Evolutionary conservation across 2,888 invertebrate genomes (phyloP), one percentile per base, ranked within the genome.

Genomic region (Drosophila melanosoma): DNA sequence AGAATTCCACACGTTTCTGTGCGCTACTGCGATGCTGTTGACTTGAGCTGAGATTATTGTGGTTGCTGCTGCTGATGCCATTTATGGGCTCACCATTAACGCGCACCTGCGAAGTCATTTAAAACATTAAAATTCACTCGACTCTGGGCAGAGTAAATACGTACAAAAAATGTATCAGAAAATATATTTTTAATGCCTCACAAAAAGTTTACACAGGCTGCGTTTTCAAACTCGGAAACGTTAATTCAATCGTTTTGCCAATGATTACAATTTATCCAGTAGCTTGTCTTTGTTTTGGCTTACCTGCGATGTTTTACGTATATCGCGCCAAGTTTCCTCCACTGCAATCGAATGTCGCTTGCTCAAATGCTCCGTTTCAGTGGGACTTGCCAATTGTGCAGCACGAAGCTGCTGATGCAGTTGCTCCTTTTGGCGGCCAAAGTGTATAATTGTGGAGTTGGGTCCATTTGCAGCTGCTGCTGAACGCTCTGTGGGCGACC

Each of bases 1-100:
- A 97, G 92, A 97, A 97, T 87, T 96, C 97, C 0, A 97, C 97
- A 10, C 93, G 91, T 92, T 95, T 96, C 91, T 97, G 85, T 11
- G 85, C 89, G 35, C 78, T 86, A 58, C 76, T 69, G 45, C 88
- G 71, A 15, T 80, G 80, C 23, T 82, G 63, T 38, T 86, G 87
- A 26, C 65, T 78, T 36, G 70, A 66, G 75, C 75, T 67, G 51
- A 11, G 49, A 49, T 53, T 77, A 62, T 49, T 60, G 38, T 29
- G 53, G 29, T 12, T 32, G 64, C 8, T 61, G 23, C 17, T 35
- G n/a, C 57, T 45, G 15, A 15, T 45, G n/a, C 38, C 70, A 45
- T 61, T 75, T 10, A 68, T 73, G 3, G 71, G 10, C 10, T 90
- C 87, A 1, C 92, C 91, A 76, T 93, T 93, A 12, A 93, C 76